Evolutionary conservation across 1,140 invertebrate species (phyloP).

Genomic region (Drosophila equinoxialis): DNA sequence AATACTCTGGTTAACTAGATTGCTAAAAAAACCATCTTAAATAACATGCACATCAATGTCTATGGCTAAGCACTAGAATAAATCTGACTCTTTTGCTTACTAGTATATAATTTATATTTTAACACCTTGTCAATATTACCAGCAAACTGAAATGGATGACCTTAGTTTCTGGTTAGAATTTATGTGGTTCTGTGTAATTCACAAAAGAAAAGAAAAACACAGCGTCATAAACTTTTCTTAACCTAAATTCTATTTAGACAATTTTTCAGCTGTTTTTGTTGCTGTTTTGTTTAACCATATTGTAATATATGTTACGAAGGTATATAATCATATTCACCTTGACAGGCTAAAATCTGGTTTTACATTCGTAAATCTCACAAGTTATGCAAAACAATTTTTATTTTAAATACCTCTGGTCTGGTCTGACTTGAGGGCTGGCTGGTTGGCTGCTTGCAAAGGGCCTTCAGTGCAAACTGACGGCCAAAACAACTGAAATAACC

Average conservation of each 20-base stretch:
- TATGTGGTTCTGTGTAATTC: neutral
- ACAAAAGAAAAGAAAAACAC: too few species aligned
- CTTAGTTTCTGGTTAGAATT: neutral
- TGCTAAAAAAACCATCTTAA: too few species aligned
- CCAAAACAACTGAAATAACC: too few species aligned
- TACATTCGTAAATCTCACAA: constrained; percentile 30
- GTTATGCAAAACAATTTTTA: constrained; percentile 70
- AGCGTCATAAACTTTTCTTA: neutral
- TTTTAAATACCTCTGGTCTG: constrained; percentile 53
- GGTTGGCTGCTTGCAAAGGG: constrained; percentile 36
- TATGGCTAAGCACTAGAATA: too few species aligned
- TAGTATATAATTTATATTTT: neutral
- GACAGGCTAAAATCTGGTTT: constrained; percentile 32
- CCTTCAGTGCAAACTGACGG: constrained; percentile 43
- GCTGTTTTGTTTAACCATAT: constrained; percentile 19
- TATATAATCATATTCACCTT: constrained; percentile 41
- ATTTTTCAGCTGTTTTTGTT: neutral
- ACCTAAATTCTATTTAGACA: constrained; percentile 7
- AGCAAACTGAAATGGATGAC: too few species aligned
- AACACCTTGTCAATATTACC: neutral
- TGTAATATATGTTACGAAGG: constrained; percentile 16
- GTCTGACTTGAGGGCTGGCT: constrained; percentile 3
- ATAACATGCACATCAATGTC: too few species aligned
- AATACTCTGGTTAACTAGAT: too few species aligned
- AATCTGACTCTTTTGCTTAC: too few species aligned